Conservation (phyloP, 1,140 invertebrate species). For the Drosophila kohkoa region DNA sequence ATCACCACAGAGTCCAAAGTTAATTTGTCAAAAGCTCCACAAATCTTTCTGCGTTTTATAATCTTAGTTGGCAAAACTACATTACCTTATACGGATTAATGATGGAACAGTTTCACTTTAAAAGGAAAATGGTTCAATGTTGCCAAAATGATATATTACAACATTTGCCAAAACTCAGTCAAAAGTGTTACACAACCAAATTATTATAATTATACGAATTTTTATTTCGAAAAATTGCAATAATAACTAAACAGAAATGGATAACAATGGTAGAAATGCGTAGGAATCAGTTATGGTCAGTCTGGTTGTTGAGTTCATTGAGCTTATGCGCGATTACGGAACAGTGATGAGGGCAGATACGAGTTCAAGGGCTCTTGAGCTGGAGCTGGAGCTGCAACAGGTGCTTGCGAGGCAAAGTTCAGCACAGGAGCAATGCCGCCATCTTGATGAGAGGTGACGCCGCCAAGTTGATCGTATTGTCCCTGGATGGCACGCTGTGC, state of each 20-base stretch:
- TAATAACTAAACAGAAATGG: constrained; percentile 47
- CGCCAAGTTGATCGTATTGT: constrained; percentile 78
- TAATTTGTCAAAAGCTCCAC: constrained; percentile 41
- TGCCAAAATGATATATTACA: constrained; percentile 31
- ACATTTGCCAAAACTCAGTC: constrained; percentile 25
- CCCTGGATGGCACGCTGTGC: constrained; percentile 74
- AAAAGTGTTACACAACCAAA: constrained; percentile 39
- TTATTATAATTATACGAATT: constrained; percentile 33
- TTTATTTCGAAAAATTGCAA: constrained; percentile 50
- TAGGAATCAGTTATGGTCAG: constrained; percentile 58
- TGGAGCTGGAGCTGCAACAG: constrained; percentile 36
- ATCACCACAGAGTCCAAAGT: constrained; percentile 36
- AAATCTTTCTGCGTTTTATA: constrained; percentile 61
- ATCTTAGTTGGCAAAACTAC: constrained; percentile 24
- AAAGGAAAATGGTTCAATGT: constrained; percentile 72
- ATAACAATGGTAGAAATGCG: constrained; percentile 52
- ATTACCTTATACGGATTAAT: constrained; percentile 44
- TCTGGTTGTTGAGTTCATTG: constrained; percentile 16
- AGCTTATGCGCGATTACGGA: constrained; percentile 60
- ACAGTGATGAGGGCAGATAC: constrained; percentile 60
- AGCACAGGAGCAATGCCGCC: constrained; percentile 75
- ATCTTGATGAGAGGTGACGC: constrained; percentile 60
- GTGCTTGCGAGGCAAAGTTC: constrained; percentile 74
- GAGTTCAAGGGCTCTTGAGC: constrained; percentile 38
- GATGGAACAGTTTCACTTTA: constrained; percentile 24